Conservation (phyloP, 2,113 vertebrate species). For the Psilopogon haemacephalus region DNA sequence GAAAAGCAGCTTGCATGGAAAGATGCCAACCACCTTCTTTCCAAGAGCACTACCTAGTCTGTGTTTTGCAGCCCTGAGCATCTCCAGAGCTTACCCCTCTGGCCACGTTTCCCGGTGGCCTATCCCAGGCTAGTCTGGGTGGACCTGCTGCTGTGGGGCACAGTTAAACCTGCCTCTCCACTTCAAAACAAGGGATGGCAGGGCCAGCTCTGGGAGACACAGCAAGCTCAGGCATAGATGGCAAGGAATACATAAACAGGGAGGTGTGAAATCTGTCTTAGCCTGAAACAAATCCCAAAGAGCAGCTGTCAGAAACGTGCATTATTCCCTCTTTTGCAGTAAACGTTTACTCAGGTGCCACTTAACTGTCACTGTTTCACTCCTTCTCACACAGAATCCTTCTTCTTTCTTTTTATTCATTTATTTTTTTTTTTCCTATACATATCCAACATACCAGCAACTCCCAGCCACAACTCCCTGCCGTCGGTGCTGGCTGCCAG, state of each 20-base stretch:
- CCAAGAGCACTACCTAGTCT: accelerated
- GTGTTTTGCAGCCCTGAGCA: neutral
- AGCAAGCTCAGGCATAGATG: neutral
- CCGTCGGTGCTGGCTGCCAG: neutral
- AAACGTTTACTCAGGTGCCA: neutral
- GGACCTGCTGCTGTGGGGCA: neutral
- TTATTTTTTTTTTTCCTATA: neutral
- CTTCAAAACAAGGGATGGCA: neutral
- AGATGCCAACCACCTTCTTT: neutral
- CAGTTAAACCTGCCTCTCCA: neutral
- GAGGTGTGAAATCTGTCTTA: neutral
- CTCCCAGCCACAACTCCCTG: neutral
- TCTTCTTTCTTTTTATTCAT: too few relatives aligned
- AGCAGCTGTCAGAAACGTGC: neutral
- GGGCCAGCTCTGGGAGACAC: neutral
- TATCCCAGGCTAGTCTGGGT: neutral
- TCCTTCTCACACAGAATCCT: neutral
- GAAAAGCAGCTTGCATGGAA: neutral
- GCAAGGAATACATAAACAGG: neutral
- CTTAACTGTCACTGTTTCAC: neutral
- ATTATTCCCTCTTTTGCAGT: neutral
- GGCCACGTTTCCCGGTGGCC: accelerated
- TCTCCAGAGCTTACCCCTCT: neutral
- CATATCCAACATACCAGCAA: neutral
- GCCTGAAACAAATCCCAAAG: neutral